phyloP scores from a whole-genome alignment of 2,113 vertebrate genomes.

The Sclerurus mexicanus region DNA sequence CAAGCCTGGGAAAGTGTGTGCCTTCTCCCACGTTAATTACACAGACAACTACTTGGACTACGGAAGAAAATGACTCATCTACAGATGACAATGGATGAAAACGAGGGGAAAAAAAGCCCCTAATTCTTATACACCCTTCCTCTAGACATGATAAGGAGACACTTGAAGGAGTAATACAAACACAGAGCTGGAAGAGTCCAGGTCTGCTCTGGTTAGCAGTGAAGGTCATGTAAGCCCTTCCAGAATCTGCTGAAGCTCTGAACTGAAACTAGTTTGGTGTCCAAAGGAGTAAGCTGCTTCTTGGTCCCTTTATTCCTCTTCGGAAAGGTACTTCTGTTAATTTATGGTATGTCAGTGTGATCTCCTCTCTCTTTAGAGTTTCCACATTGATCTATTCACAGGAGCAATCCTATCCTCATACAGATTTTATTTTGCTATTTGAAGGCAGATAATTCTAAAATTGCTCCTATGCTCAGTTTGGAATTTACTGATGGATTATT shows the following conservation, averaged over 20 bases:
- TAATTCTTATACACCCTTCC: background rate
- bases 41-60: background rate
- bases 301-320: background rate
- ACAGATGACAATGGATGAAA: background rate
- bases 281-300: background rate
- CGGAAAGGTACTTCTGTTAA: background rate
- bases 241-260: background rate
- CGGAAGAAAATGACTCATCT: slow-evolving; percentile 21
- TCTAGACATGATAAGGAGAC: background rate
- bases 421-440: background rate
- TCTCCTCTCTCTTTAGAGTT: background rate
- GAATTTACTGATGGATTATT: background rate
- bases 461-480: background rate
- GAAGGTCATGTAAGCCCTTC: background rate
- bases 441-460: background rate
- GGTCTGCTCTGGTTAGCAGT: background rate
- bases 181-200: background rate
- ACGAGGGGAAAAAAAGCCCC: background rate
- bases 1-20: background rate
- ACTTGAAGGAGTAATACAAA: background rate
- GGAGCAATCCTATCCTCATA: background rate
- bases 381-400: background rate
- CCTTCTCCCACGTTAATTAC: background rate
- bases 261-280: background rate
- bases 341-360: background rate